Evolutionary conservation across 1,140 invertebrate genomes (phyloP).

Genomic region (Drosophila sp.): DNA sequence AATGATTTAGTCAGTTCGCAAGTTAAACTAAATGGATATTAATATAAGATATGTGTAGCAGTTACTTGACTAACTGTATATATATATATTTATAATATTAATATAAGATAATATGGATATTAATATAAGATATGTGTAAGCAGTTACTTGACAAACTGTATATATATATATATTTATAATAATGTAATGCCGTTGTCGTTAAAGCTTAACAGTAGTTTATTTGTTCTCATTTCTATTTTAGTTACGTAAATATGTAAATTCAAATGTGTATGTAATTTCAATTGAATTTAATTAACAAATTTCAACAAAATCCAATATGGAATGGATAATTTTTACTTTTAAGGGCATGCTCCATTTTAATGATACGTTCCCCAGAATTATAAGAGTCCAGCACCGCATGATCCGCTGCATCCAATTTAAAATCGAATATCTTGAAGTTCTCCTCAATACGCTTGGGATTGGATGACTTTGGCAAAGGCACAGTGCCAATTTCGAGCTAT

Average conservation of each 20-base stretch:
- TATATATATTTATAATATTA: too few species aligned
- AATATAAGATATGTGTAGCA: too few species aligned
- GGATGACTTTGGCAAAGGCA: conserved; percentile 93
- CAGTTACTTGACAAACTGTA: not conserved
- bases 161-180: not conserved
- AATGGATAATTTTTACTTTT: conserved; percentile 88
- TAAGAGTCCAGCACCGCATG: conserved; percentile 86
- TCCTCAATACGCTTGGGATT: conserved; percentile 90
- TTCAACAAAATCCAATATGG: conserved; percentile 85
- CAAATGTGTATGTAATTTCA: not conserved
- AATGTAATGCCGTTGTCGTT: not conserved
- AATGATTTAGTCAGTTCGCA: too few species aligned
- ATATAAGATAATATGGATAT: too few species aligned
- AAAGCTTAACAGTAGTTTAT: not conserved
- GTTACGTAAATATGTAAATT: conserved; percentile 6
- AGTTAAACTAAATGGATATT: not conserved
- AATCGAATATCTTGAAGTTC: conserved; percentile 92
- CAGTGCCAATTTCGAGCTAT: conserved; percentile 90
- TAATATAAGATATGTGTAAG: too few species aligned
- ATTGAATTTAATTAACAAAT: not conserved
- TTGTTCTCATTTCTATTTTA: not conserved
- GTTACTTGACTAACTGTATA: not conserved
- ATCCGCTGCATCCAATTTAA: conserved; percentile 88
- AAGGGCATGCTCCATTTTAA: conserved; percentile 80
- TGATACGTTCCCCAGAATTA: conserved; percentile 85